Evolutionary conservation across 2,888 invertebrate genomes (phyloP), one percentile per base, ranked within the genome.

Genomic region (Hanleya hanleyi): DNA sequence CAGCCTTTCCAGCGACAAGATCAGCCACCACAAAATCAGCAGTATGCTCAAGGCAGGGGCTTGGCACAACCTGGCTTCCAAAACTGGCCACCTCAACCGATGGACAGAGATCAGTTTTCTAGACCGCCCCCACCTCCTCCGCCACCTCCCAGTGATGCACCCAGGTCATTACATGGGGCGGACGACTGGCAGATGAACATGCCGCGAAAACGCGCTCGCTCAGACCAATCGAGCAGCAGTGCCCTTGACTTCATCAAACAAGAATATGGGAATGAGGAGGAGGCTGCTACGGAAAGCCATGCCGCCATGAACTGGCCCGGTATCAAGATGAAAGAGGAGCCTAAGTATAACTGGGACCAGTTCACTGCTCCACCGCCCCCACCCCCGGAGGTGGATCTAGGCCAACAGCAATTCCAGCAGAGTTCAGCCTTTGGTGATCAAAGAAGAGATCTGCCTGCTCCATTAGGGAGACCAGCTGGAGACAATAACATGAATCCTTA

Each of bases 241-340:
- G 89, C 86, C 37, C 82, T 89, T 22, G 89, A 88, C 70, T 83
- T 87, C 69, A 83, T 89, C 22, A 88, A 89, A 73, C 87, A 87
- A 73, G 87, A 89, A 74, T 88, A 88, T 74, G 85, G 69, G 38
- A 77, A 76, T 7, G 84, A 84, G 62, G 84, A 81, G 35, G 83
- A 85, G 32, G 4, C n/a, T n/a, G n/a, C n/a, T n/a, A n/a, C n/a
- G n/a, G n/a, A n/a, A n/a, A n/a, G n/a, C n/a, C n/a, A n/a, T n/a
- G n/a, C n/a, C n/a, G n/a, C n/a, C n/a, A n/a, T n/a, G n/a, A 5
- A 37, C 35, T 37, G 64, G 64, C 64, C 35, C 22, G 35, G 64
- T 12, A 64, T 64, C 15, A 64, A 64, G 26, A 26, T 37, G 26
- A 37, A 35, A 37, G 37, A 35, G 37, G 57, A 57, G 9, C 57